phyloP scores from a whole-genome alignment of 2,888 invertebrate species.

The Aspidiotus rigidus region DNA sequence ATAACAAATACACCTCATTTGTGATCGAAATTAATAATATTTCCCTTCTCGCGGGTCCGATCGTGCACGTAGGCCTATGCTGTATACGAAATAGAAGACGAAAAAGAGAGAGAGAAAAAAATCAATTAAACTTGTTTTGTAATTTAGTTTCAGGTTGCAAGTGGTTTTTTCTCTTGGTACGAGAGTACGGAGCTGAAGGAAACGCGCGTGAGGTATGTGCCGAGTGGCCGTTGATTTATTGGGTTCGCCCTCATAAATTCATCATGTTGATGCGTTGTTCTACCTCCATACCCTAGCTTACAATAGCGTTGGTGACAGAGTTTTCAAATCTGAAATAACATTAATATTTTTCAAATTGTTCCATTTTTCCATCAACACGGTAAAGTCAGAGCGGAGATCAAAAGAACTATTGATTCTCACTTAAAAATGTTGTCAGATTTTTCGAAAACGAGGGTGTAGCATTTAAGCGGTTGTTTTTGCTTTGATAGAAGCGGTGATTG shows the following conservation, averaged over 20 bases:
- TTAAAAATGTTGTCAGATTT: no score
- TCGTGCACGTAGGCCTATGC: conserved; percentile 6
- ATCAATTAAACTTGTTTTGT: conserved; percentile 34
- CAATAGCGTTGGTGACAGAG: conserved; percentile 26
- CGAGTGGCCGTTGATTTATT: conserved; percentile 33
- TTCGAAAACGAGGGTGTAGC: no score
- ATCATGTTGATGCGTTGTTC: conserved; percentile 27
- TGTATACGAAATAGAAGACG: conserved; percentile 13
- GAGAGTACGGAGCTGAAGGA: conserved; percentile 19
- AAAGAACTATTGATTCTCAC: no score
- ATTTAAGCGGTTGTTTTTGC: no score
- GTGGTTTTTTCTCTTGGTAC: conserved; percentile 9
- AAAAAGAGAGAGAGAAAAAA: conserved; percentile 17
- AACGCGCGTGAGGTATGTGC: conserved; percentile 32
- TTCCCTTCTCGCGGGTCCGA: conserved; percentile 21
- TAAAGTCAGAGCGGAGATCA: no score
- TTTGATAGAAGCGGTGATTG: no score
- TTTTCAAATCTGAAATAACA: conserved; percentile 12
- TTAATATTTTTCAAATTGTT: background rate
- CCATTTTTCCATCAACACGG: background rate
- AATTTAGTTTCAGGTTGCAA: conserved; percentile 32
- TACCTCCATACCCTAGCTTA: conserved; percentile 7
- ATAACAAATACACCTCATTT: conserved; percentile 33
- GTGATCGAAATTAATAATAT: conserved; percentile 34
- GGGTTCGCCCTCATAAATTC: conserved; percentile 32